Conservation (phyloP, 2,113 vertebrate genomes). For the Pseudorectes ferrugineus region DNA sequence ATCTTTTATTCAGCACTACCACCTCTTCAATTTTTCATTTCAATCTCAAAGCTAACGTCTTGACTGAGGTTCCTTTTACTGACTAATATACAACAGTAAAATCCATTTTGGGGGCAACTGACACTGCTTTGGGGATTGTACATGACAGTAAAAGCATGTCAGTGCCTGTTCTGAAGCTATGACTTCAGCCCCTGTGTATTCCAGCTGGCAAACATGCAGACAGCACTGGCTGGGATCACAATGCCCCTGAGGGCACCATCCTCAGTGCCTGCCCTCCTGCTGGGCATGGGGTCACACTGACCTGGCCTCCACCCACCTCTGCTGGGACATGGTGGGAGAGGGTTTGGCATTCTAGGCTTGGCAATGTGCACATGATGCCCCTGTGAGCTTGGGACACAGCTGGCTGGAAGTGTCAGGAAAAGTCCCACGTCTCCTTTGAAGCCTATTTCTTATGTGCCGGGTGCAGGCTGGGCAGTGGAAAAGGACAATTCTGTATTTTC, state of each 20-base stretch:
- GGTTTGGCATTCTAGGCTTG: not conserved
- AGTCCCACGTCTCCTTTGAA: not conserved
- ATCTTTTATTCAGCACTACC: not conserved
- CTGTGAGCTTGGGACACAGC: not conserved
- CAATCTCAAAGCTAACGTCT: not conserved
- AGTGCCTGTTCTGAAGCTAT: not conserved
- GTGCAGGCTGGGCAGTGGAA: not conserved
- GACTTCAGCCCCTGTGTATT: not conserved
- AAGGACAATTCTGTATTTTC: not conserved
- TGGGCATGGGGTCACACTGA: accelerated
- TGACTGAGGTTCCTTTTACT: not conserved
- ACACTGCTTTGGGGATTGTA: not conserved
- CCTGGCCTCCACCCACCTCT: not conserved
- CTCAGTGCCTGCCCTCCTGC: not conserved
- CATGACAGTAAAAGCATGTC: not conserved
- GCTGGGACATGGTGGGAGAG: not conserved
- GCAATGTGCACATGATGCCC: not conserved
- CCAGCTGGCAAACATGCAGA: not conserved
- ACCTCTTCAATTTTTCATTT: conserved; percentile 19
- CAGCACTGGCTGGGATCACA: not conserved
- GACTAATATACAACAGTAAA: not conserved
- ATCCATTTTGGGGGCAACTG: not conserved
- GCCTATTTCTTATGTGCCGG: accelerated
- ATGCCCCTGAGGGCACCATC: not conserved
- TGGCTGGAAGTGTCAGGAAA: not conserved